Conservation (phyloP, 2,888 invertebrate species). For the Ormyrus nitidulus region DNA sequence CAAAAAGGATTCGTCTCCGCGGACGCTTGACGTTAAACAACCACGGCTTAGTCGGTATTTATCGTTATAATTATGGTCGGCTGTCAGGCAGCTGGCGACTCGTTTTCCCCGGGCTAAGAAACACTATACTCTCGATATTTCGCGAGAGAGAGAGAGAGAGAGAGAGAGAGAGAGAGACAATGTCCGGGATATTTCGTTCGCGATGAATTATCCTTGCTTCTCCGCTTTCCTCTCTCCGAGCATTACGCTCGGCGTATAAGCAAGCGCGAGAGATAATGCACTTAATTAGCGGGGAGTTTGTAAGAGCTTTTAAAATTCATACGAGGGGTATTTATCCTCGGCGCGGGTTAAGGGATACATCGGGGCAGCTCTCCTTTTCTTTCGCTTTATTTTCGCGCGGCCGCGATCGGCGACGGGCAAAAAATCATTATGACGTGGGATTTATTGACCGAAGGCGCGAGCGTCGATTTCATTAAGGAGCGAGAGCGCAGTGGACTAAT, state of each 20-base stretch:
- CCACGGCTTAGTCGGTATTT: constrained; percentile 20
- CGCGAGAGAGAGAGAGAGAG: constrained; percentile 12
- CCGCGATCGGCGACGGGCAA: too few relatives aligned
- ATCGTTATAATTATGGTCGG: constrained; percentile 24
- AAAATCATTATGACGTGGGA: too few relatives aligned
- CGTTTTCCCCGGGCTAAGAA: not conserved
- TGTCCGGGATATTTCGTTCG: constrained; percentile 8
- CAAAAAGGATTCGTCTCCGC: not conserved
- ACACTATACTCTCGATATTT: constrained; percentile 23
- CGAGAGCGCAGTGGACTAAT: too few relatives aligned
- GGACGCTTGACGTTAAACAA: not conserved
- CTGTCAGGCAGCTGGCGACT: not conserved
- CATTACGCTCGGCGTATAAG: not conserved
- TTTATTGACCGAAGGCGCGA: too few relatives aligned
- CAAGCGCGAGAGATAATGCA: constrained; percentile 30
- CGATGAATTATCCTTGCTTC: constrained; percentile 19
- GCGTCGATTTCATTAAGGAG: too few relatives aligned
- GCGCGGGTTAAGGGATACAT: too few relatives aligned
- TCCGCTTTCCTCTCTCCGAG: not conserved
- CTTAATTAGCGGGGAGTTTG: constrained; percentile 46
- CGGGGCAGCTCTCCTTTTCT: too few relatives aligned
- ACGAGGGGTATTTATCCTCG: constrained; percentile 14
- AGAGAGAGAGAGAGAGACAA: constrained; percentile 11
- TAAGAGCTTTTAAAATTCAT: constrained; percentile 26
- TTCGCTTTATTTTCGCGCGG: too few relatives aligned